Conservation (phyloP, 2,113 vertebrate genomes). For the Formicarius rufipectus region DNA sequence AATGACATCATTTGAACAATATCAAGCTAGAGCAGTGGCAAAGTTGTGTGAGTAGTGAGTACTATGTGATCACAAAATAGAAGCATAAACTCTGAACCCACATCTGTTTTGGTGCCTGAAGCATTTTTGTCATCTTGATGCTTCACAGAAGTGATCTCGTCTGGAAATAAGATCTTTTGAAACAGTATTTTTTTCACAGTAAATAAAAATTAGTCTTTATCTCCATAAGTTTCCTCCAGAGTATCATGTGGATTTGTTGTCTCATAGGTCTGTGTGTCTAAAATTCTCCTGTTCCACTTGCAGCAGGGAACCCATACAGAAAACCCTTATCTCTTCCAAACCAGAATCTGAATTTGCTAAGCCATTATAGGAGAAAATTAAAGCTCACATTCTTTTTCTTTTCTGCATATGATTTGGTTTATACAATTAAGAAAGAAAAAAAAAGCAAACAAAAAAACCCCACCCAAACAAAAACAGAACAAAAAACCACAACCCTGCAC, state of each 20-base stretch:
- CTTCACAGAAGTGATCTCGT: neutral
- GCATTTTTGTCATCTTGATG: neutral
- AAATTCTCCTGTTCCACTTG: neutral
- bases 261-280: neutral
- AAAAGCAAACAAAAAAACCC: neutral
- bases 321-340: neutral
- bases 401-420: neutral
- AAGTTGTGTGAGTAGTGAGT: neutral
- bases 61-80: neutral
- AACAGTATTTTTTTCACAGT: neutral
- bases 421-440: neutral
- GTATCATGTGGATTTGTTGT: neutral
- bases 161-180: neutral
- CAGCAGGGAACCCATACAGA: neutral
- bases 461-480: too few species aligned
- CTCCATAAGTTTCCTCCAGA: neutral
- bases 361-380: neutral
- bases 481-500: neutral
- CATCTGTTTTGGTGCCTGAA: neutral
- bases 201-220: neutral
- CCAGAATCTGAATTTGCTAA: neutral
- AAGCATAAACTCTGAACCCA: neutral
- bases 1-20: neutral
- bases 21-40: neutral
- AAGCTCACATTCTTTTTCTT: neutral